A percentile compares a stretch with the other conserved stretches of the same genome.
Conservation (phyloP, 2,797 vertebrate species). For the Lutra lutra region DNA sequence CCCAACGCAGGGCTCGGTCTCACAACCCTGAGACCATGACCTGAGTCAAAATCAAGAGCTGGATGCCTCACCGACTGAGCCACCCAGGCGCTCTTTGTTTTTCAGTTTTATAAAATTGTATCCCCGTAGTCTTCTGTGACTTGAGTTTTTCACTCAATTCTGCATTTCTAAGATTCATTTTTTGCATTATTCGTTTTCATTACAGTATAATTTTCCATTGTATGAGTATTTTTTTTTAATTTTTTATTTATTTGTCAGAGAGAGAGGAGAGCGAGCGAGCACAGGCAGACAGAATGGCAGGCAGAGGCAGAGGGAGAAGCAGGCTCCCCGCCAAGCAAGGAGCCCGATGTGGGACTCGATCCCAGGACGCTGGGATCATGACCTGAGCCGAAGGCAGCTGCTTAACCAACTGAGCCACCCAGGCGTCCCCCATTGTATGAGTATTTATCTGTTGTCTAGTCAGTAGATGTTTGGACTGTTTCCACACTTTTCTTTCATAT, state of each 20-base stretch:
- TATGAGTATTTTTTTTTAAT: not conserved
- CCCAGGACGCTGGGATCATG: too few relatives aligned
- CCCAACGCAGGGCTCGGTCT: fast-evolving
- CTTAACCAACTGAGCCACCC: too few relatives aligned
- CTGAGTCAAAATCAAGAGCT: not conserved
- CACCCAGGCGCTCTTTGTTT: not conserved
- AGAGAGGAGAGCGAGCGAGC: too few relatives aligned
- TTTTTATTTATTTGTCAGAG: too few relatives aligned
- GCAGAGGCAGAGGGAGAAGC: too few relatives aligned
- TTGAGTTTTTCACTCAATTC: not conserved
- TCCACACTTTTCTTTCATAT: not conserved
- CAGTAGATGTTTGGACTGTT: not conserved
- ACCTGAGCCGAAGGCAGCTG: too few relatives aligned
- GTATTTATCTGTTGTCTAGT: not conserved
- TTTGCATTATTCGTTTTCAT: not conserved
- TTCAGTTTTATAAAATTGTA: not conserved
- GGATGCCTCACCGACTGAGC: not conserved
- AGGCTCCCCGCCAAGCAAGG: too few relatives aligned
- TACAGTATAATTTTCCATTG: not conserved
- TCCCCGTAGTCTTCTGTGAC: not conserved
- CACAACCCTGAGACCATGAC: not conserved
- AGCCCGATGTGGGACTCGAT: too few relatives aligned
- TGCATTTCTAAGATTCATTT: not conserved
- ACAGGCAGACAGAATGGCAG: too few relatives aligned
- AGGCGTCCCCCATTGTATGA: not conserved